A percentile compares a stretch with the other conserved stretches of the same genome.
Conservation (phyloP, 1,140 invertebrate species). For the Dendrolimus punctatus region DNA sequence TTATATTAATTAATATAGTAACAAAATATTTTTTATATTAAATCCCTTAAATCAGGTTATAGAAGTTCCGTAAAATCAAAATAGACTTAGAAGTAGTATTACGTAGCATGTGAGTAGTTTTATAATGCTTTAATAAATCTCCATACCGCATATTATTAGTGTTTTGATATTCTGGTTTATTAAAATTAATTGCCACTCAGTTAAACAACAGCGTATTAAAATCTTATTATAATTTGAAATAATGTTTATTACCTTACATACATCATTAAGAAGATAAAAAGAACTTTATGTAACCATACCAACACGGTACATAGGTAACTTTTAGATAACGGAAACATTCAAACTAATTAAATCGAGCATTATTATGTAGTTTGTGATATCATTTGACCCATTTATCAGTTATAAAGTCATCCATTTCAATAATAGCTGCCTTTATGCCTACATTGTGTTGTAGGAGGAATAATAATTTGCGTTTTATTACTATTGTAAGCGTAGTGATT, state of each 20-base stretch:
- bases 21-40: no score
- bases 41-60: no score
- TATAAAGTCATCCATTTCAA: conserved; percentile 66
- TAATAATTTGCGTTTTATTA: conserved; percentile 51
- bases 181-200: no score
- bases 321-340: conserved; percentile 54
- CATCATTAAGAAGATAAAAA: conserved; percentile 4
- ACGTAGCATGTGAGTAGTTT: no score
- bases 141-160: no score
- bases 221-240: no score
- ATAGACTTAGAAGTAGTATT: no score
- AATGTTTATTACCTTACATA: conserved; percentile 6
- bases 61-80: no score
- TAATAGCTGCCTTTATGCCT: conserved; percentile 51
- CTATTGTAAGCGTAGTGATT: conserved; percentile 29
- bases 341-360: conserved; percentile 65
- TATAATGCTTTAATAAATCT: no score
- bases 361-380: conserved; percentile 56
- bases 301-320: conserved; percentile 22
- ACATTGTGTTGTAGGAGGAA: conserved; percentile 41
- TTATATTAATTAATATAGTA: no score
- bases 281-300: conserved; percentile 11
- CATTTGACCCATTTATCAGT: conserved; percentile 57
- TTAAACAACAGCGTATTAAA: no score
- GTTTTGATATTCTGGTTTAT: no score